Conservation (phyloP, 64 coral and sea anemone species). For the Montipora capricornis region DNA sequence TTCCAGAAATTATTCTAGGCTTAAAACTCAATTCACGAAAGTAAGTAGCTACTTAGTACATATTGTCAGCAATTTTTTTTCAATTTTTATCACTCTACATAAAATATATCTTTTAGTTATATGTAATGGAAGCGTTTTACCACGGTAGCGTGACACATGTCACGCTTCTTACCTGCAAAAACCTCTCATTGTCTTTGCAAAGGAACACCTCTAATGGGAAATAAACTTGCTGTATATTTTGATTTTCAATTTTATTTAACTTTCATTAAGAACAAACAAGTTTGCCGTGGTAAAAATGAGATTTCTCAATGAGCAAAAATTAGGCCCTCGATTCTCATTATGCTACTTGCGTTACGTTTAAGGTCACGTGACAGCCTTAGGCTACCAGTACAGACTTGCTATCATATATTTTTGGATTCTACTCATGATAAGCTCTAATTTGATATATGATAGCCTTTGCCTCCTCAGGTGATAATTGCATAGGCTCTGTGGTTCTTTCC, state of each 20-base stretch:
- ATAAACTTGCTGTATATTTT: not conserved
- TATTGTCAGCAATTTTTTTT: not conserved
- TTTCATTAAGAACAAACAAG: not conserved
- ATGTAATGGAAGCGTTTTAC: not conserved
- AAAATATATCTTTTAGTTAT: not conserved
- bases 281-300: not conserved
- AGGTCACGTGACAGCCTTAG: conserved; percentile 43
- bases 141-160: not conserved
- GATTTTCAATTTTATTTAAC: not conserved
- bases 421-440: conserved; percentile 44
- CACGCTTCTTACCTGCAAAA: not conserved
- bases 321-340: not conserved
- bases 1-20: not conserved
- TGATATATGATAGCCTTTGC: conserved; percentile 17
- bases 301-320: not conserved
- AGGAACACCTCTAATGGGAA: not conserved
- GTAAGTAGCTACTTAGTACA: not conserved
- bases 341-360: not conserved
- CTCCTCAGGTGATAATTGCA: too few species aligned
- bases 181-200: not conserved
- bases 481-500: not conserved
- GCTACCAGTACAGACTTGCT: conserved; percentile 11
- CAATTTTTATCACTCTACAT: not conserved
- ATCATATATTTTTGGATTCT: conserved; percentile 26
- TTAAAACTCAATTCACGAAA: not conserved